phyloP scores from a whole-genome alignment of 2,797 vertebrate species.

The Pempheris klunzingeri region DNA sequence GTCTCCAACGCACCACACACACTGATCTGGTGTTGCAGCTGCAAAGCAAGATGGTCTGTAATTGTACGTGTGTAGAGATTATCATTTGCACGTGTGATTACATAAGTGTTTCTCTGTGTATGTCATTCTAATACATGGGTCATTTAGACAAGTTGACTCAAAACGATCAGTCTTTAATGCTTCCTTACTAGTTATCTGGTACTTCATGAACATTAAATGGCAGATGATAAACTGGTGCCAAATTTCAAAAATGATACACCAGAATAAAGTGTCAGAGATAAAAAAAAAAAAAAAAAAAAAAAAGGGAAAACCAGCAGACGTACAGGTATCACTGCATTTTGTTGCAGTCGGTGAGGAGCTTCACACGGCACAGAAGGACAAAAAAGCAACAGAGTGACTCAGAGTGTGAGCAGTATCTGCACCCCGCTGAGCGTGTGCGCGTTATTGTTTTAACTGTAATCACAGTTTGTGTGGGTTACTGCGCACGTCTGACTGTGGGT shows the following conservation, averaged over 20 bases:
- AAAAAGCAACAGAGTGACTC: conserved; percentile 57
- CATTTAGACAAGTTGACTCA: conserved; percentile 23
- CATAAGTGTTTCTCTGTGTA: background rate
- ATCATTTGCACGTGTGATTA: background rate
- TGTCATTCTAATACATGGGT: conserved; percentile 14
- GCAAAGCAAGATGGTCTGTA: too few relatives aligned
- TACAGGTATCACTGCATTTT: conserved; percentile 34
- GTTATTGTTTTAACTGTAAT: conserved; percentile 56
- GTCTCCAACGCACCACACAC: too few relatives aligned
- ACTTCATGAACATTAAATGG: conserved; percentile 37
- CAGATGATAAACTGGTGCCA: conserved; percentile 27
- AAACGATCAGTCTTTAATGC: conserved; percentile 15
- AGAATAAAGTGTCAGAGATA: conserved; percentile 13
- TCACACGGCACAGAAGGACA: conserved; percentile 55
- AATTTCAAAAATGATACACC: background rate
- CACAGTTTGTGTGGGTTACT: conserved; percentile 58
- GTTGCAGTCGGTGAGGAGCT: conserved; percentile 26
- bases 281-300: too few relatives aligned
- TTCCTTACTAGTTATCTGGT: conserved; percentile 21
- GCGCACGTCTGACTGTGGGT: conserved; percentile 23
- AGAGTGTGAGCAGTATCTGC: conserved; percentile 46
- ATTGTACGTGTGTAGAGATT: background rate
- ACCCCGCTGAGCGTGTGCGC: conserved; percentile 39
- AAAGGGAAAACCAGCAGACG: conserved; percentile 19
- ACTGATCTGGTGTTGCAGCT: too few relatives aligned